These are phyloP conservation scores for Phodopus roborovskii DNA, from an alignment of 2,113 vertebrate species.

Conservation along the genomic window DNA sequence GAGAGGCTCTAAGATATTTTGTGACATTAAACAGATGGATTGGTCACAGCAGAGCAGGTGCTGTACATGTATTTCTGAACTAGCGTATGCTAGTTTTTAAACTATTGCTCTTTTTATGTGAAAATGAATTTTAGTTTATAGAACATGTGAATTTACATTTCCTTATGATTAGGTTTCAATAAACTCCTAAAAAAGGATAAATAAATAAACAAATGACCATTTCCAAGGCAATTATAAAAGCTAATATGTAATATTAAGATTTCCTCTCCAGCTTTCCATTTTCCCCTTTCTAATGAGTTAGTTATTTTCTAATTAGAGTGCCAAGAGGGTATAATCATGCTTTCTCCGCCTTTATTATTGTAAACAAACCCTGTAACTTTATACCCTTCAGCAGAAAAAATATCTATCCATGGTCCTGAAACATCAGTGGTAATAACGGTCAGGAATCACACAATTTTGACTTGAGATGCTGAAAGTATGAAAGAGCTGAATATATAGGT, in stretches of 20 bases:
- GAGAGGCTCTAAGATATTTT: slow-evolving; percentile 38
- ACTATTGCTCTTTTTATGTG: slow-evolving; percentile 34
- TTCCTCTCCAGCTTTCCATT: slow-evolving; percentile 1
- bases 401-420: slow-evolving; percentile 76
- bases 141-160: slow-evolving; percentile 49
- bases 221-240: slow-evolving; percentile 12
- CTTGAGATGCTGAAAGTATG: neutral
- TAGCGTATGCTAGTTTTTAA: slow-evolving; percentile 65
- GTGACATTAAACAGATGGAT: slow-evolving; percentile 72
- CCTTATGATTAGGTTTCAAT: slow-evolving; percentile 47
- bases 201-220: slow-evolving; percentile 9
- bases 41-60: slow-evolving; percentile 69
- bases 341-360: slow-evolving; percentile 44
- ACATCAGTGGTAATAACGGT: neutral
- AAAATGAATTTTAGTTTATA: slow-evolving; percentile 58
- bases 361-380: slow-evolving; percentile 73
- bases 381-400: neutral
- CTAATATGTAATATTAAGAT: slow-evolving; percentile 23
- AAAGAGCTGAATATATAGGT: neutral
- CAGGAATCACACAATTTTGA: slow-evolving; percentile 30
- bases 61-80: slow-evolving; percentile 65
- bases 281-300: slow-evolving; percentile 41
- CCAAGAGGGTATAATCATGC: slow-evolving; percentile 60
- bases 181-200: neutral
- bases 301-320: slow-evolving; percentile 67